These are phyloP conservation scores for Coregonus ussuriensis DNA, from an alignment of 2,797 vertebrate genomes.

Conservation along the genomic window DNA sequence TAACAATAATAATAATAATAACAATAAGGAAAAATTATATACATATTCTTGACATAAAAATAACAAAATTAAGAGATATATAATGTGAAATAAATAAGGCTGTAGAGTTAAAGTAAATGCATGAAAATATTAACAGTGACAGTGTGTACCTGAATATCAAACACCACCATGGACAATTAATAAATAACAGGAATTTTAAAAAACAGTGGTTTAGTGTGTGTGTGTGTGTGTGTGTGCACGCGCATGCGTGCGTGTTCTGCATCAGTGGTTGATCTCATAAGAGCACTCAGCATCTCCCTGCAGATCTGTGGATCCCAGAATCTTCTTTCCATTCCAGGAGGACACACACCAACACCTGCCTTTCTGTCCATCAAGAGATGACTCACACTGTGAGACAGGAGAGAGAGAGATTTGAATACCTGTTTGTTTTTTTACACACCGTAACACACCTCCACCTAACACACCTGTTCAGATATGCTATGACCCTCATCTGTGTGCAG, in stretches of 20 bases:
- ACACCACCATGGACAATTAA: conserved; percentile 76
- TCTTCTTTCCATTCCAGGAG: conserved; percentile 86
- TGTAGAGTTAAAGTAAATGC: conserved; percentile 70
- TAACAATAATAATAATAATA: conserved; percentile 54
- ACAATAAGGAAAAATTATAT: conserved; percentile 73
- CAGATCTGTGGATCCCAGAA: conserved; percentile 79
- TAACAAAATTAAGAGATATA: conserved; percentile 58
- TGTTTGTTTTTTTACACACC: neutral
- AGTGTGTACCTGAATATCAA: conserved; percentile 79
- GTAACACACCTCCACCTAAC: neutral
- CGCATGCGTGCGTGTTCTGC: conserved; percentile 24
- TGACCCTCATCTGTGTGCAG: conserved; percentile 6
- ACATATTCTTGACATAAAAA: conserved; percentile 77
- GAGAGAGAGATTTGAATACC: neutral
- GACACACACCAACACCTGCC: conserved; percentile 93
- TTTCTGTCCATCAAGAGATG: conserved; percentile 83
- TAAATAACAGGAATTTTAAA: conserved; percentile 75
- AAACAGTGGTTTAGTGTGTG: conserved; percentile 67
- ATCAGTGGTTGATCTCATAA: conserved; percentile 63
- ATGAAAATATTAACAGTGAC: conserved; percentile 73
- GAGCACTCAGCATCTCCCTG: conserved; percentile 84
- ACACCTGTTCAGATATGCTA: conserved; percentile 7
- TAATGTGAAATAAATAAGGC: conserved; percentile 79
- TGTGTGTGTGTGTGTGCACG: conserved; percentile 15
- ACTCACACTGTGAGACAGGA: conserved; percentile 82